A percentile compares a stretch with the other conserved stretches of the same genome.
These are phyloP conservation scores for Drosophila paucipuncta DNA, from an alignment of 2,888 invertebrate species.

Conservation along the genomic window DNA sequence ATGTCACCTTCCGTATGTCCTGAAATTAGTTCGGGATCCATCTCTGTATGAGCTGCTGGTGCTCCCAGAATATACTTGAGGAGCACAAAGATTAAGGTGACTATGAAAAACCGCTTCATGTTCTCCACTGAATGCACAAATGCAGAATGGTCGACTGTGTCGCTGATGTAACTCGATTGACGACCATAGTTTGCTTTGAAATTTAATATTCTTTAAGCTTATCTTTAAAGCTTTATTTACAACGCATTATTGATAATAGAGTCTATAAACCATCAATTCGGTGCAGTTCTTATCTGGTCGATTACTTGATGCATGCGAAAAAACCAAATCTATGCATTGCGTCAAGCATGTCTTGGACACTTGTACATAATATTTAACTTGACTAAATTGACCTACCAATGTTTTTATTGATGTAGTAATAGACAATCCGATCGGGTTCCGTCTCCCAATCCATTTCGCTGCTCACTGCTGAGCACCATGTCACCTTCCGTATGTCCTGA, in stretches of 20 bases:
- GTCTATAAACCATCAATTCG: background rate
- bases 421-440: conserved; percentile 87
- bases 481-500: conserved; percentile 91
- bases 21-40: conserved; percentile 91
- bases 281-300: conserved; percentile 31
- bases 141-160: background rate
- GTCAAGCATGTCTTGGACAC: conserved; percentile 43
- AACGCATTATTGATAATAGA: background rate
- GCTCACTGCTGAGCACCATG: conserved; percentile 87
- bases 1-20: conserved; percentile 91
- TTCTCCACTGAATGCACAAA: conserved; percentile 4
- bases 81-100: background rate
- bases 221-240: conserved; percentile 47
- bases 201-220: conserved; percentile 7
- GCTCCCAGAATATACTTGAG: conserved; percentile 18
- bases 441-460: conserved; percentile 87
- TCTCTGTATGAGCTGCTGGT: conserved; percentile 25
- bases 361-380: conserved; percentile 82
- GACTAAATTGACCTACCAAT: conserved; percentile 84
- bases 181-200: background rate
- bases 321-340: background rate
- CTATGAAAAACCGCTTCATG: conserved; percentile 23
- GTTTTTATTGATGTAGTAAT: conserved; percentile 85
- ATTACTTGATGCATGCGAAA: conserved; percentile 86
- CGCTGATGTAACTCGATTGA: too few relatives aligned